Evolutionary conservation across 1,140 invertebrate genomes (phyloP).

Genomic region (Drosophila obscura): DNA sequence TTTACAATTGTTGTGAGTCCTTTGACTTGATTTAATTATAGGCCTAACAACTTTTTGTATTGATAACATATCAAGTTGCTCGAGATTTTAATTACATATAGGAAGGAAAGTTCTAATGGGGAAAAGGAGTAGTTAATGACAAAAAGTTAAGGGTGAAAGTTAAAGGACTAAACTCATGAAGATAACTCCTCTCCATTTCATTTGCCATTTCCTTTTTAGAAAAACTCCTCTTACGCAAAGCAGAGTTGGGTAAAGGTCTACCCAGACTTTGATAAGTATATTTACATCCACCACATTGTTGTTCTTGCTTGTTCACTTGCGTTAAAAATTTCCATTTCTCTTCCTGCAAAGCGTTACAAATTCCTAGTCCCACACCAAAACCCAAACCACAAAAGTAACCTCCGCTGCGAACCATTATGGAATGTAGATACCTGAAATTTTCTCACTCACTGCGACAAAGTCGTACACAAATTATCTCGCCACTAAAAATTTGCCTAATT

Average conservation of each 20-base stretch:
- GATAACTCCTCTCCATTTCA: no score
- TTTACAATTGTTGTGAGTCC: not conserved
- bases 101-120: no score
- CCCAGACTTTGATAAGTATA: not conserved
- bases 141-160: no score
- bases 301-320: not conserved
- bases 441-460: slow-evolving; percentile 82
- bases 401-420: slow-evolving; percentile 1
- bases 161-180: no score
- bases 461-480: slow-evolving; percentile 82
- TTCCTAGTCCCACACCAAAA: not conserved
- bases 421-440: slow-evolving; percentile 53
- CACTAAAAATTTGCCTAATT: slow-evolving; percentile 83
- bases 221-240: no score
- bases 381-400: slow-evolving; percentile 10
- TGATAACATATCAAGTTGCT: not conserved
- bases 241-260: no score
- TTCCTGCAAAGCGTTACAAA: slow-evolving; percentile 37
- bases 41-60: slow-evolving; percentile 19
- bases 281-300: not conserved
- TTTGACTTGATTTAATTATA: slow-evolving; percentile 36
- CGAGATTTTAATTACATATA: slow-evolving; percentile 8
- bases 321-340: slow-evolving; percentile 15
- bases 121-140: not conserved
- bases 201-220: no score